Evolutionary conservation across 1,140 invertebrate species (phyloP), one percentile per base, ranked within the genome.

Genomic region (Aphaenogaster ashmeadi): DNA sequence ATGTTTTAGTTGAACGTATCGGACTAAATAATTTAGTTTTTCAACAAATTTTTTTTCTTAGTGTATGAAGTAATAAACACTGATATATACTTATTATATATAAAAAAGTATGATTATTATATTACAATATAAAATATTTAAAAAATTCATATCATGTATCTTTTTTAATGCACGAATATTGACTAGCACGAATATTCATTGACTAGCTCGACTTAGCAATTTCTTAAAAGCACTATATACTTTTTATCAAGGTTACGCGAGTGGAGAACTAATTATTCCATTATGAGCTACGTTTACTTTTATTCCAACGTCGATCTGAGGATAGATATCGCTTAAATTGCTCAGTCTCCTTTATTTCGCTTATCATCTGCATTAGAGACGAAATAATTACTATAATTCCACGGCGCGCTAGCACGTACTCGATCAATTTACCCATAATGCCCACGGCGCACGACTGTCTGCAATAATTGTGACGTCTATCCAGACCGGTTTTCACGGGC

Each of bases 391-490:
- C 52, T 81, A 71, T 56, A 71, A 71, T 71, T 71, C 50, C 36
- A 56, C 50, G 15, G 9, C 50, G 50, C 50, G 50, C 50, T 44
- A 41, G 64, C 79, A 58, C 79, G 47, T 58, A 81, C 36, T 44
- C 79, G 66, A 81, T 81, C 79, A 71, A 71, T 81, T 81, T 44
- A 38, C 66, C 3, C 66, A 66, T 56, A 71, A 71, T 71, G 66
- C 79, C 64, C 64, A 58, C 2, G 50, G 79, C 79, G 66, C 15
- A 56, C 64, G 47, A 81, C 79, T 71, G 79, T 71, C 79, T 58
- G 50, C 33, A 71, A 81, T 71, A 81, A 81, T 71, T 56, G 79
- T 81, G 66, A 81, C 66, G 66, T 81, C 79, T 81, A 81, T 71
- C 50, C 64, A 54, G 50, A 71, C 56, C 66, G 64, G 79, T 81